Evolutionary conservation across 2,888 invertebrate genomes (phyloP).

Genomic region (Eupithecia inturbata): DNA sequence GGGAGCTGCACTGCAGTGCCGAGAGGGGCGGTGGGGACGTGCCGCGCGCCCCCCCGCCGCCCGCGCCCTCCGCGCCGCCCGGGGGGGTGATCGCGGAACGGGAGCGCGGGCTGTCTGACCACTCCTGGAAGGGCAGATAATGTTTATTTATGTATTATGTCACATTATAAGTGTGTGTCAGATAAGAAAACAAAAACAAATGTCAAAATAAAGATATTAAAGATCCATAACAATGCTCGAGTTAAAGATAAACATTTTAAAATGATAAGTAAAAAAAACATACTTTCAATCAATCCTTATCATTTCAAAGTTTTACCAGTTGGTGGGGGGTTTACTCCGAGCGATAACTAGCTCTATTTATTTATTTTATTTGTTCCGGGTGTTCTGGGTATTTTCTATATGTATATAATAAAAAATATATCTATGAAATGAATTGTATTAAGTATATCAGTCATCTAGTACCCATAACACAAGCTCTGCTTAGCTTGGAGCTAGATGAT

Average conservation of each 20-base stretch:
- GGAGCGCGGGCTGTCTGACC: constrained; percentile 55
- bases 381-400: too few relatives aligned
- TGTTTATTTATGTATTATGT: not conserved
- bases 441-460: too few relatives aligned
- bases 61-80: constrained; percentile 14
- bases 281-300: not conserved
- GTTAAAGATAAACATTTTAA: not conserved
- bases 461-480: too few relatives aligned
- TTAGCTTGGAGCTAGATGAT: too few relatives aligned
- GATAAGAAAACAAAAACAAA: not conserved
- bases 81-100: not conserved
- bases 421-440: too few relatives aligned
- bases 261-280: not conserved
- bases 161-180: not conserved
- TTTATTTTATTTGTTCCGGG: too few relatives aligned
- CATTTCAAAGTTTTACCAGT: not conserved
- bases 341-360: too few relatives aligned
- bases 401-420: too few relatives aligned
- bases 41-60: constrained; percentile 31
- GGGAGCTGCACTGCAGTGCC: constrained; percentile 80
- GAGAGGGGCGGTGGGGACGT: constrained; percentile 75
- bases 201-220: not conserved
- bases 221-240: not conserved
- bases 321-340: not conserved
- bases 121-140: constrained; percentile 55